Conservation (phyloP, 2,888 invertebrate genomes). For the Nasonovia ribisnigri region DNA sequence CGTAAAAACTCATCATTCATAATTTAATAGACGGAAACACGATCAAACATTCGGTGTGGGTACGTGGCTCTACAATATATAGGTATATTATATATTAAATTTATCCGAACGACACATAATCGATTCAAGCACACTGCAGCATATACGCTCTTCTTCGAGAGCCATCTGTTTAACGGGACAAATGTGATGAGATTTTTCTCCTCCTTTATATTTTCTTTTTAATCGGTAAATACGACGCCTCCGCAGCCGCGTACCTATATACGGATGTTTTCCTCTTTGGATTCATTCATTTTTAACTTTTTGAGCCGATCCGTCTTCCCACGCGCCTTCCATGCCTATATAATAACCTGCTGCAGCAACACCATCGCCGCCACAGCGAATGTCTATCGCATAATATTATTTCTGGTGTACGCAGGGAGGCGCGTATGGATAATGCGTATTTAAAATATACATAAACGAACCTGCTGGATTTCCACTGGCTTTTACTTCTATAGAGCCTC, state of each 20-base stretch:
- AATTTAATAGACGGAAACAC: conserved; percentile 10
- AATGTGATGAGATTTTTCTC: background rate
- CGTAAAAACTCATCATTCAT: conserved; percentile 14
- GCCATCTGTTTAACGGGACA: background rate
- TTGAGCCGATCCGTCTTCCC: background rate
- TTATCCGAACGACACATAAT: background rate
- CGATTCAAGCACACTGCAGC: background rate
- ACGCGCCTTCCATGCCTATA: background rate
- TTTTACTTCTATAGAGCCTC: background rate
- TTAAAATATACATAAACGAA: background rate
- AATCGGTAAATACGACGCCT: background rate
- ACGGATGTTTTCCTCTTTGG: background rate
- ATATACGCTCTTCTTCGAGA: background rate
- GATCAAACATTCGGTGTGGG: background rate
- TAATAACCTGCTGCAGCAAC: background rate
- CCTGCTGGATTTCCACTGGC: background rate
- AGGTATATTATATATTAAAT: background rate
- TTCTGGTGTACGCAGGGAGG: background rate
- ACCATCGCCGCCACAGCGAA: no score
- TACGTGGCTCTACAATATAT: background rate
- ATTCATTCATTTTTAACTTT: background rate
- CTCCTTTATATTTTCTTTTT: background rate
- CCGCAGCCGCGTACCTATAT: background rate
- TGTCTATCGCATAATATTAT: no score
- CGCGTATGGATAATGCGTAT: background rate